Conservation (phyloP, 2,113 vertebrate species). For the Ia io region DNA sequence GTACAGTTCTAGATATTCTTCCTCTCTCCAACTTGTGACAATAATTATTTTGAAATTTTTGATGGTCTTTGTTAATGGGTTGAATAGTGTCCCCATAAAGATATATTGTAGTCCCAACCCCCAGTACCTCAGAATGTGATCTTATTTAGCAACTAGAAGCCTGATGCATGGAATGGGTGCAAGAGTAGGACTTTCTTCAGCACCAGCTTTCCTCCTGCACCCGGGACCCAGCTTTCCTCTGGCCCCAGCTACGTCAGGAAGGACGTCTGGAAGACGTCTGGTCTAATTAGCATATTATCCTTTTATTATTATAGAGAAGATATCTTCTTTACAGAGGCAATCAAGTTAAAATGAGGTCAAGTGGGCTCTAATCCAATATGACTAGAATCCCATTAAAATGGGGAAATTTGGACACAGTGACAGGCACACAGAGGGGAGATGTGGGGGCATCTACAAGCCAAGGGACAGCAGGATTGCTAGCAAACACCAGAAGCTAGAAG, state of each 20-base stretch:
- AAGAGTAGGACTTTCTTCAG: no score
- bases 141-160: neutral
- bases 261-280: no score
- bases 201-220: no score
- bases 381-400: neutral
- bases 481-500: neutral
- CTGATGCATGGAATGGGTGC: no score
- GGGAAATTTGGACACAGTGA: neutral
- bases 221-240: no score
- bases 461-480: neutral
- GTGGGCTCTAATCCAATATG: neutral
- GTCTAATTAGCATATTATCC: no score
- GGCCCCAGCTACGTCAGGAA: no score
- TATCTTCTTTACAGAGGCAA: neutral
- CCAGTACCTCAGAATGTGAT: neutral
- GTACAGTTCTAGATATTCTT: neutral
- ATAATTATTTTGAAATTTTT: neutral
- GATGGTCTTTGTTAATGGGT: neutral
- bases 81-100: neutral
- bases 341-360: constrained; percentile 22
- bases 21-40: neutral
- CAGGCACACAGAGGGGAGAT: neutral
- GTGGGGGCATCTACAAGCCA: neutral
- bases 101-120: neutral
- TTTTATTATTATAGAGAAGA: no score